Base-by-base conservation (phyloP, 2,888 invertebrate genomes). In the Parthenolecanium corni region DNA sequence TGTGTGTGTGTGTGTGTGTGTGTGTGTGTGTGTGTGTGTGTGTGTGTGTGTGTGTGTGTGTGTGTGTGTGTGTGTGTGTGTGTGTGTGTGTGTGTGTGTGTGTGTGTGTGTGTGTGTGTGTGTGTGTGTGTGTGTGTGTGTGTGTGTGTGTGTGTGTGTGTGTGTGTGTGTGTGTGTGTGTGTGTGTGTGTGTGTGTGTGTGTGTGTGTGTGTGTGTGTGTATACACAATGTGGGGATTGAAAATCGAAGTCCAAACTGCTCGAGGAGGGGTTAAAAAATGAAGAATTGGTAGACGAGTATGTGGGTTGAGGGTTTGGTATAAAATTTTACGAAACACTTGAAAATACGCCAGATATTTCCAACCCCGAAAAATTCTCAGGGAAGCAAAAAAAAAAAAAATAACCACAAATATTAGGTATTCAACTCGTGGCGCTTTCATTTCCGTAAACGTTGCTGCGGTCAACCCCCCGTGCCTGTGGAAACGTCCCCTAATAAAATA, bases 351-450 rank as follows among this genome's bases (percentile, higher is more conserved):
- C 6, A 18, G 23, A 1, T 21, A 20, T 49, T 5, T 14, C 21
- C 2, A 20, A 49, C 18, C 49, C 49, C 23, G n/a, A 21, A 49
- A 21, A 14, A 18, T 2, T 21, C 11, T 6, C 21, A 1, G 46
- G 16, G 11, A 14, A 23, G 14, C 49, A 21, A 21, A 14, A 3
- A 21, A 49, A 11, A 23, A 36, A 47, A 51, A 51, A 61, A n/a
- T n/a, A 61, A 38, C 49, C 51, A 61, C 61, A 61, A 61, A 51
- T 61, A 51, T 61, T 61, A 51, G 61, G 61, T 61, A 61, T 61
- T 61, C 49, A 49, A 51, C 61, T 61, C 49, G 61, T 61, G 61
- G 61, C 51, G 49, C 49, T 51, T 49, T 31, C 49, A 61, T 61
- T 61, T 49, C 49, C 49, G 61, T 31, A 49, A 61, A 61, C 49